Percentiles rank a stretch among this genome's conserved stretches.
Evolutionary conservation across 2,888 invertebrate species (phyloP).

Genomic region (Cephalotes varians): DNA sequence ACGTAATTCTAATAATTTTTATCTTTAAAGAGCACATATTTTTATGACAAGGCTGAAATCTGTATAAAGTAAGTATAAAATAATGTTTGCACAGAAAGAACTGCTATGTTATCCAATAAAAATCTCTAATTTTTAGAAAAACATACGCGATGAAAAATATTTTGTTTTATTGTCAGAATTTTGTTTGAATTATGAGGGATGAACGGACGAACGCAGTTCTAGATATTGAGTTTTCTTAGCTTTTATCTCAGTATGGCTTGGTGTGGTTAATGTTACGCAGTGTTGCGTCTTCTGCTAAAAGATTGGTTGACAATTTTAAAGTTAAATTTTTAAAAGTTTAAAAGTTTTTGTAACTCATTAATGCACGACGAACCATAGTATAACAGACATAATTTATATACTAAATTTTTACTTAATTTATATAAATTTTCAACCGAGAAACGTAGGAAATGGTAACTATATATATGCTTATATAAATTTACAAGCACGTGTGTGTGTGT

Average conservation of each 20-base stretch:
- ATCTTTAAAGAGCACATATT: not conserved
- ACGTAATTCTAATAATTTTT: not conserved
- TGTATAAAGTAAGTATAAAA: slow-evolving; percentile 9
- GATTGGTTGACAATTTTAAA: not conserved
- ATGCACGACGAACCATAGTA: not conserved
- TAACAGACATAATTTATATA: not conserved
- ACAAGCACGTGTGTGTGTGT: too few relatives aligned
- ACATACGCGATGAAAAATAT: not conserved
- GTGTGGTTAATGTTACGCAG: not conserved
- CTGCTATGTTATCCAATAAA: not conserved
- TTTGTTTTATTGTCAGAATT: slow-evolving; percentile 13
- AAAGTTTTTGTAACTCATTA: not conserved
- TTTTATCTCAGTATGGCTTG: not conserved
- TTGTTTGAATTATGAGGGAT: not conserved
- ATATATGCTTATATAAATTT: slow-evolving; percentile 29
- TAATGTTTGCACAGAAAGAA: not conserved
- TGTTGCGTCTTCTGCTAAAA: slow-evolving; percentile 5
- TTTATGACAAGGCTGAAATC: not conserved
- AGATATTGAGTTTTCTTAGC: not conserved
- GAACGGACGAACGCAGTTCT: not conserved
- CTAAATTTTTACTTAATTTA: not conserved
- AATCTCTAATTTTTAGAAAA: not conserved
- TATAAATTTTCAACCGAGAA: slow-evolving; percentile 2
- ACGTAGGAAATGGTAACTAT: slow-evolving; percentile 56
- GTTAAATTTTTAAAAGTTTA: slow-evolving; percentile 1